Evolutionary conservation across 2,888 invertebrate genomes (phyloP).

Genomic region (Aphidoletes aphidimyza): DNA sequence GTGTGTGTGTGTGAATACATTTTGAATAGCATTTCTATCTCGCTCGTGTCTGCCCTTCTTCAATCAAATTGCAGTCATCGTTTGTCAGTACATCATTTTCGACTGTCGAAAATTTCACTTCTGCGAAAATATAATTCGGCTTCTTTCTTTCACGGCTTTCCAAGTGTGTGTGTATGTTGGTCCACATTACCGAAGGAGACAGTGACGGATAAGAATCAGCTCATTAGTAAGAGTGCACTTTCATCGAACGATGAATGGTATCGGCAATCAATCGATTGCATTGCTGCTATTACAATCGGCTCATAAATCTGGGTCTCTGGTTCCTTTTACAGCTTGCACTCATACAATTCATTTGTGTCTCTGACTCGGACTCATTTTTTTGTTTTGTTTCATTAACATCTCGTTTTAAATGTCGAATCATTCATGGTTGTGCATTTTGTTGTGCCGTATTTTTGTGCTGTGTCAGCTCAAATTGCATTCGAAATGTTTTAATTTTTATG

Average conservation of each 20-base stretch:
- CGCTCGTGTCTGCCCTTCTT: not conserved
- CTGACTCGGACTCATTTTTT: no score
- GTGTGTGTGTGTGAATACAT: no score
- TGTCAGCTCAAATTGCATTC: slow-evolving; percentile 27
- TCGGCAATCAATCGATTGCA: slow-evolving; percentile 14
- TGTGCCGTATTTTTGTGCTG: not conserved
- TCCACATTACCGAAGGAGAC: no score
- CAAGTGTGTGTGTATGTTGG: no score
- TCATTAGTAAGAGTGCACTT: slow-evolving; percentile 28
- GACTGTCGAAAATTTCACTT: slow-evolving; percentile 20
- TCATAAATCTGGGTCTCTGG: not conserved
- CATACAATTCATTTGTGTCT: no score
- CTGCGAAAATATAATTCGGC: not conserved
- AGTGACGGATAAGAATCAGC: not conserved
- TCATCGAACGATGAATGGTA: no score
- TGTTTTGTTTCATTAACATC: no score
- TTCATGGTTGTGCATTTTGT: not conserved
- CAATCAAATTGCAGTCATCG: slow-evolving; percentile 7
- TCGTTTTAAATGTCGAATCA: slow-evolving; percentile 23
- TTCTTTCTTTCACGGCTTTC: not conserved
- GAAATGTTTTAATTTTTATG: not conserved
- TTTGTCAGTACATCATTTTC: slow-evolving; percentile 17
- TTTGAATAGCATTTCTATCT: no score
- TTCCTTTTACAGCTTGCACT: no score
- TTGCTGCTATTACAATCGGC: not conserved